Evolutionary conservation across 2,888 invertebrate genomes (phyloP).

Genomic region (Sinohyriopsis cumingii): DNA sequence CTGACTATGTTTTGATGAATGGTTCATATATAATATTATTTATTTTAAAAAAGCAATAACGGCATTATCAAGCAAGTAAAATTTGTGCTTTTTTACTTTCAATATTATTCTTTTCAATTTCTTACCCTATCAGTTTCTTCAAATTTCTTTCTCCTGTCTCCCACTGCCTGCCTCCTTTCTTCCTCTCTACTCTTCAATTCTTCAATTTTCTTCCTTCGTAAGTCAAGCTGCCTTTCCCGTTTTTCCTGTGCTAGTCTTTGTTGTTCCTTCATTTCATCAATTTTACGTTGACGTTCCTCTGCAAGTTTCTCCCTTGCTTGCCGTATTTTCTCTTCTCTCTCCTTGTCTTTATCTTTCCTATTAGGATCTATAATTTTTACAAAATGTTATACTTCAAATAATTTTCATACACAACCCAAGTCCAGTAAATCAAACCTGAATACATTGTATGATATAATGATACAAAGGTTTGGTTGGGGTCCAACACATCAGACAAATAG

Average conservation of each 20-base stretch:
- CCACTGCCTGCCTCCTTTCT: constrained; percentile 60
- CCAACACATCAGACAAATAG: too few relatives aligned
- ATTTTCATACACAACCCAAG: not conserved
- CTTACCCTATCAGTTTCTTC: constrained; percentile 59
- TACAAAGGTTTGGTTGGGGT: constrained; percentile 3
- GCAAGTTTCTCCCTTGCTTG: constrained; percentile 53
- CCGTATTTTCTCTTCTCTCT: constrained; percentile 59
- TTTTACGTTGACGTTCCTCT: constrained; percentile 57
- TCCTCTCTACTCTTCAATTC: constrained; percentile 59
- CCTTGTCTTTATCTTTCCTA: constrained; percentile 55
- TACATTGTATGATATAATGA: constrained; percentile 1
- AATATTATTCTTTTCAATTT: not conserved
- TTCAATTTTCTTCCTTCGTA: constrained; percentile 59
- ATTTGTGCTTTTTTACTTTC: too few relatives aligned
- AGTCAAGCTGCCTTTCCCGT: constrained; percentile 60
- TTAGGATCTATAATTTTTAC: constrained; percentile 40
- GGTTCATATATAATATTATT: too few relatives aligned
- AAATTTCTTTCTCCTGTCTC: constrained; percentile 55
- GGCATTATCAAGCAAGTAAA: too few relatives aligned
- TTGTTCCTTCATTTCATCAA: constrained; percentile 62
- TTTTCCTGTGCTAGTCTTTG: constrained; percentile 63
- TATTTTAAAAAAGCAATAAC: too few relatives aligned
- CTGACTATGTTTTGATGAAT: too few relatives aligned
- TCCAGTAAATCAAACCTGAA: constrained; percentile 1
- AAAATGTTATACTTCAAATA: not conserved